These are phyloP conservation scores for Urocynchramus pylzowi DNA, from an alignment of 2,113 vertebrate species.

Conservation along the genomic window DNA sequence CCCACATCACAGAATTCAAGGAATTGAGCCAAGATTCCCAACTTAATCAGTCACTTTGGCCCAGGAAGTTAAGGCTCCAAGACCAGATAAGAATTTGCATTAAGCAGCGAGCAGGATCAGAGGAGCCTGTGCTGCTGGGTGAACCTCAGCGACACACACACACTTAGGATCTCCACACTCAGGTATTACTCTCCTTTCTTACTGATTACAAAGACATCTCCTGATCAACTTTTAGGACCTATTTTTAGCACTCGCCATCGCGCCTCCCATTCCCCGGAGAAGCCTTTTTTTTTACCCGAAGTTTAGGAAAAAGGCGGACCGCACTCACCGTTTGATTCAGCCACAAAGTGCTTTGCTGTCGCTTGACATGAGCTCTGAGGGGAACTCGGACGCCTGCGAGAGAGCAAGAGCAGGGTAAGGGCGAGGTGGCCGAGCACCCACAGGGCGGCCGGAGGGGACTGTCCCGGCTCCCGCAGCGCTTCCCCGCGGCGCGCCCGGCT, in stretches of 20 bases:
- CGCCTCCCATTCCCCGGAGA: background rate
- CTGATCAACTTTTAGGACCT: background rate
- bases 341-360: slow-evolving; percentile 97
- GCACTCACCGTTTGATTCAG: slow-evolving; percentile 87
- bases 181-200: background rate
- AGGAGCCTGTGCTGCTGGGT: background rate
- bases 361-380: slow-evolving; percentile 89
- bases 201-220: background rate
- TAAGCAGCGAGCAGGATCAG: background rate
- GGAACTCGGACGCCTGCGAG: slow-evolving; percentile 91
- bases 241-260: background rate
- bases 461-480: background rate
- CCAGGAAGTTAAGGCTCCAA: background rate
- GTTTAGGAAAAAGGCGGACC: background rate
- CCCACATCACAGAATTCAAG: slow-evolving; percentile 56
- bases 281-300: background rate
- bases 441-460: background rate
- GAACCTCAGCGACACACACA: background rate
- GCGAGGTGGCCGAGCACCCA: background rate
- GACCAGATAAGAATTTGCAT: slow-evolving; percentile 42
- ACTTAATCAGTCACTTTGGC: slow-evolving; percentile 5
- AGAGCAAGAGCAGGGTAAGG: background rate
- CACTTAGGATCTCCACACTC: background rate
- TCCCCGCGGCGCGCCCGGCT: background rate
- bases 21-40: slow-evolving; percentile 36